phyloP scores from a whole-genome alignment of 2,888 invertebrate genomes.

The Noctua janthe region DNA sequence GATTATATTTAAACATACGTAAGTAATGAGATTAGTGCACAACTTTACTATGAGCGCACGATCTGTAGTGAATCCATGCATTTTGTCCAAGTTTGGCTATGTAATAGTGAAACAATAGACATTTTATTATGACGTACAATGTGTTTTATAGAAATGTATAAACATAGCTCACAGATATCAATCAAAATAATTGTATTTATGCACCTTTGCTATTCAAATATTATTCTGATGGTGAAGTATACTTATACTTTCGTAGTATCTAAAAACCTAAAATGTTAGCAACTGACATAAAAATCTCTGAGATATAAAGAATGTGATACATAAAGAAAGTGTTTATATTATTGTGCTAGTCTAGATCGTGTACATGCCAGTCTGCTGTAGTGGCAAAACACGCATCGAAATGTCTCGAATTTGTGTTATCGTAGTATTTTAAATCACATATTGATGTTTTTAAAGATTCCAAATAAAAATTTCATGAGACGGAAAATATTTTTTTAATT shows the following conservation, averaged over 20 bases:
- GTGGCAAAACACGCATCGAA: conserved; percentile 70
- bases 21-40: conserved; percentile 53
- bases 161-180: conserved; percentile 14
- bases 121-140: conserved; percentile 22
- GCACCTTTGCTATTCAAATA: conserved; percentile 10
- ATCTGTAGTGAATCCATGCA: conserved; percentile 38
- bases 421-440: conserved; percentile 75
- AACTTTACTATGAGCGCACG: conserved; percentile 28
- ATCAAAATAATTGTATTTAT: conserved; percentile 17
- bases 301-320: conserved; percentile 64
- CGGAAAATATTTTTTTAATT: conserved; percentile 82
- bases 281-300: conserved; percentile 33
- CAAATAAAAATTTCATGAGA: conserved; percentile 76
- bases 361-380: conserved; percentile 28
- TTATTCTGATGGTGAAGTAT: conserved; percentile 19
- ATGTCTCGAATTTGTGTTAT: conserved; percentile 78
- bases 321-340: conserved; percentile 47
- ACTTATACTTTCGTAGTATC: conserved; percentile 5
- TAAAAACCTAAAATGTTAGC: conserved; percentile 30
- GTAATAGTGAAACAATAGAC: conserved; percentile 35
- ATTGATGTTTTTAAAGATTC: conserved; percentile 72
- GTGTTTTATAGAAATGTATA: conserved; percentile 26
- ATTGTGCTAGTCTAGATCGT: conserved; percentile 56
- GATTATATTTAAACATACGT: conserved; percentile 47
- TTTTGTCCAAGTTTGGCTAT: conserved; percentile 56